phyloP scores from a whole-genome alignment of 2,113 vertebrate genomes.

The Muntiacus muntjak region DNA sequence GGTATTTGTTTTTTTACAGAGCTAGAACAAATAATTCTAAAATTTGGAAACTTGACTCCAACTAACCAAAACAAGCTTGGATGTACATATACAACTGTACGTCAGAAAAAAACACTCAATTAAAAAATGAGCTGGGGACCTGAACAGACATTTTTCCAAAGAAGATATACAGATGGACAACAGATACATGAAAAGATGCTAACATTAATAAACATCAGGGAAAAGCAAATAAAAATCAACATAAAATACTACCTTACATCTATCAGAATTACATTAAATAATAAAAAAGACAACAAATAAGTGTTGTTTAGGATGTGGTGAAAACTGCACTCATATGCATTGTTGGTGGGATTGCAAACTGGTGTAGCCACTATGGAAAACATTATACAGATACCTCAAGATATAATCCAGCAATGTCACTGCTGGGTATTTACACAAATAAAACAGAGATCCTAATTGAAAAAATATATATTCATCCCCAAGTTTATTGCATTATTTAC shows the following conservation, averaged over 20 bases:
- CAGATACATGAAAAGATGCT: not conserved
- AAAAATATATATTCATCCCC: not conserved
- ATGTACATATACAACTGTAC: not conserved
- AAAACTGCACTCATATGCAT: not conserved
- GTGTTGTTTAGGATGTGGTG: not conserved
- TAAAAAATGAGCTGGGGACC: not conserved
- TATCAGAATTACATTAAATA: not conserved
- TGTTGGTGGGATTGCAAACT: not conserved
- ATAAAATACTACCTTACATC: not conserved
- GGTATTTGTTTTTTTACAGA: not conserved
- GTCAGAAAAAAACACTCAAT: not conserved
- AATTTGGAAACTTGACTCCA: not conserved
- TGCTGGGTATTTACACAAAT: not conserved
- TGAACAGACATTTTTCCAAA: not conserved
- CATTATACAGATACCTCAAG: not conserved
- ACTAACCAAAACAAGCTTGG: not conserved
- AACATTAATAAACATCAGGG: not conserved
- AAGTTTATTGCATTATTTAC: not conserved
- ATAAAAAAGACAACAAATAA: not conserved
- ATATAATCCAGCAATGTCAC: not conserved
- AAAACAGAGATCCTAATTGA: not conserved
- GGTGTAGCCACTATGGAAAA: not conserved
- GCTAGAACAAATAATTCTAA: not conserved
- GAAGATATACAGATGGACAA: not conserved
- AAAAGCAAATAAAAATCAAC: not conserved